Base-by-base conservation (phyloP, 1,140 invertebrate genomes). In the Vanessa atalanta region DNA sequence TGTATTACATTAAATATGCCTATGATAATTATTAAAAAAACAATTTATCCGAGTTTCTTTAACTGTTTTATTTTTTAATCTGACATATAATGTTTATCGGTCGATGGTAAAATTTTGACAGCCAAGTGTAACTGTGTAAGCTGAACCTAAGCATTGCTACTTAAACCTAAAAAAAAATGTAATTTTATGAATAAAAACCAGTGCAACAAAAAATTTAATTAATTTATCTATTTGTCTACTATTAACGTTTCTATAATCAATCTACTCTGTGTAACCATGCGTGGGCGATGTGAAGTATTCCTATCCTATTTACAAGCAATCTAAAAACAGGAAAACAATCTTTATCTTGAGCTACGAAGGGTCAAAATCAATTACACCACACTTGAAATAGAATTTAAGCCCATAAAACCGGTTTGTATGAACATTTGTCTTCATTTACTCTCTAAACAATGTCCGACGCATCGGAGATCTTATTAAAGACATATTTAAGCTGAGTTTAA, bases 391-490 rank as follows among this genome's bases (percentile, higher is more conserved):
- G 23, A 60, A 68, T 50, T 65, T 55, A 65, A 43, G 65, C 15
- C 47, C 61, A 72, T 76, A 76, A 70, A 76, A 60, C 66, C 26
- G 65, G 23, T 66, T 64, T 43, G 15, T 65, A 65, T 68, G 61
- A 72, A n/a, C 75, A 50, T 76, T 73, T 48, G 66, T 76, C 75
- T 76, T 76, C 70, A 68, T 76, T 76, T 72, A 66, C 66, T 13
- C 51, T 53, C 14, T 31, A 37, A 61, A 61, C 57, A 61, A 61
- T 61, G 16, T 64, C 15, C 48, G 65, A 66, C 65, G 48, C 65
- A 26, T 47, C 64, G 15, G 47, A 20, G 65, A 31, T 50, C 16
- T 47, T 26, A 63, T 15, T 37, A 7, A 6, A 31, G 57, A 61
- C 43, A 37, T 43, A 31, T 43, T 43, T 9, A 43, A 43, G 37